These are phyloP conservation scores for Isichthys henryi DNA, from an alignment of 2,113 vertebrate genomes.

Conservation along the genomic window DNA sequence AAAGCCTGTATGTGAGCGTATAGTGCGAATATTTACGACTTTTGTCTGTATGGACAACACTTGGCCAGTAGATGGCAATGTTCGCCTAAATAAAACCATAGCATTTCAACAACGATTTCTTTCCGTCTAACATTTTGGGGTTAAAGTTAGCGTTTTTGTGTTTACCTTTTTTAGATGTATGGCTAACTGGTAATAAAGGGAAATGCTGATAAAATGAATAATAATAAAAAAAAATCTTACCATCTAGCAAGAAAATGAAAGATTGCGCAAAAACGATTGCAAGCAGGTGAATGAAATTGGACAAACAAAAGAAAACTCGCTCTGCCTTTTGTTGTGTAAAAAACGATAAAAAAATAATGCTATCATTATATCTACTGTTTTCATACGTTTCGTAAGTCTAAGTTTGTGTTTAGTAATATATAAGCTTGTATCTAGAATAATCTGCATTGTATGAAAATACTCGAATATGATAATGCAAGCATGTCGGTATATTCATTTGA, in stretches of 20 bases:
- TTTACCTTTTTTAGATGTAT: background rate
- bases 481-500: background rate
- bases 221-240: background rate
- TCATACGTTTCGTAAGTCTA: background rate
- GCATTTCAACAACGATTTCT: background rate
- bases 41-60: background rate
- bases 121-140: background rate
- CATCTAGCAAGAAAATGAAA: background rate
- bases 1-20: background rate
- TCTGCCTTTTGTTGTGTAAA: background rate
- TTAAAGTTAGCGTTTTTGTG: background rate
- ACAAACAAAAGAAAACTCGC: background rate
- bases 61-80: constrained; percentile 49
- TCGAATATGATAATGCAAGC: background rate
- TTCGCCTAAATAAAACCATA: constrained; percentile 25
- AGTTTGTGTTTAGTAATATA: background rate
- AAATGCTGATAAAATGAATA: background rate
- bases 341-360: background rate
- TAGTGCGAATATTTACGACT: background rate
- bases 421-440: background rate
- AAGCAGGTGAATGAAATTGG: background rate
- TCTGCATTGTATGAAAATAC: background rate
- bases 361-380: background rate
- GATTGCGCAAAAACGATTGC: background rate
- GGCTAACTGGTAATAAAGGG: background rate